Evolutionary conservation across 2,797 vertebrate genomes (phyloP), one percentile per base, ranked within the genome.

Genomic region (Denticeps clupeoides): DNA sequence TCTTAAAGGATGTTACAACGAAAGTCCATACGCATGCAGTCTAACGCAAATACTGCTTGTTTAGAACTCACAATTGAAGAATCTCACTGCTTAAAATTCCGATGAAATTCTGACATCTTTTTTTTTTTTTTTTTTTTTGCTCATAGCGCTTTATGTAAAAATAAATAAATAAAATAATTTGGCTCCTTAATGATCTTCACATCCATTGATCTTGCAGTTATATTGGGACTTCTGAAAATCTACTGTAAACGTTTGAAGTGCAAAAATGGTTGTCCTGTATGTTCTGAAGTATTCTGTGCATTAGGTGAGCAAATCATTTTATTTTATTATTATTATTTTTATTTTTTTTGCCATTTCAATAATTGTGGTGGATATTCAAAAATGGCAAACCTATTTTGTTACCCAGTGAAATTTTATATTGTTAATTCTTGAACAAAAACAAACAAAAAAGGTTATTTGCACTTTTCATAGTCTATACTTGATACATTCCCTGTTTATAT

Each of bases 401-500:
- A 92, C 85, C 78, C 82, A 76, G 76, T 87, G 83, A 84, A 68
- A 87, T 92, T 95, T 93, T 98, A 86, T 96, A 95, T 91, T 90
- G 85, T 91, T 86, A 89, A 83, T 74, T 86, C n/a, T n/a, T n/a
- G n/a, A 86, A 84, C 89, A 87, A 91, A 96, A 93, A 82, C 88
- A n/a, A n/a, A n/a, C n/a, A n/a, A 87, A 93, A 87, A 49, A 90
- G 90, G 89, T 87, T 91, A 83, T 93, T 99, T 99, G 93, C 93
- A 99, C 93, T 98, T 96, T 35, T 96, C 89, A 89, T 97, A 96
- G 87, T 90, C 87, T 93, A 93, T 94, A 97, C 93, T 97, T 97
- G 90, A 94, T 97, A 95, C 93, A 99, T 97, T 99, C 93, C 93
- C 90, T 89, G 81, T 97, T 99, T 96, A 87, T 95, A 92, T 87